Base-by-base conservation (phyloP, 2,113 vertebrate genomes). In the Chaetura pelagica region DNA sequence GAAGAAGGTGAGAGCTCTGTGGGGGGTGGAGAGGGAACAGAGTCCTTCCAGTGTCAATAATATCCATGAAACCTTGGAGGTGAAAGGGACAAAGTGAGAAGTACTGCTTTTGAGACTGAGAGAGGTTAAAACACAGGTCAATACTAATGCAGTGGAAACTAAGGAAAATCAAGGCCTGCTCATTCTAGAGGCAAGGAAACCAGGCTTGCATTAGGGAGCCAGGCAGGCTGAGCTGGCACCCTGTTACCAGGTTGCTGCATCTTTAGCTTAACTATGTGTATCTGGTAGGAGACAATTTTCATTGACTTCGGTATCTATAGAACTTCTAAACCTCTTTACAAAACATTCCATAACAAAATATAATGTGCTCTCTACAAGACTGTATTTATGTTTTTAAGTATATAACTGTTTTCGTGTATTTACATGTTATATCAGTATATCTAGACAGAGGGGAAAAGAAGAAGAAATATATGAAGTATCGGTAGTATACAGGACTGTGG, bases 181-280 rank as follows among this genome's bases (percentile, higher is more conserved):
- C 4, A 7, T 38, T 61, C 18, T 76, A 63, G 49, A 61, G 18
- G 8, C 0, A 4, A 79, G 35, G 23, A 64, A 79, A 7, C 3
- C 2, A 21, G 34, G 12, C 30, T 82, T 2, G 0, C 13, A 32
- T 0, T 52, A n/a, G 8, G 20, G 17, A 75, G 54, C 24, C 19
- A 44, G 15, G 27, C n/a, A 66, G 68, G 16, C 8, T 46, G 63
- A 75, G 13, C 19, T 83, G n/a, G 9, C 7, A 64, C 42, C 8
- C 26, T 1, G 1, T 44, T 73, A 40, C 0, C 1, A 2, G 4
- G 3, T 35, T 92, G 22, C 35, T 48, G 5, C 17, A 54, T 22
- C 17, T 84, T 78, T 40, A 44, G 8, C 30, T 85, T 64, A 63
- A 20, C 21, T 38, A 13, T 1, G 0, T 54, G 4, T 49, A 42